Evolutionary conservation across 2,113 vertebrate genomes (phyloP), one percentile per base, ranked within the genome.

Genomic region (Indicator indicator): DNA sequence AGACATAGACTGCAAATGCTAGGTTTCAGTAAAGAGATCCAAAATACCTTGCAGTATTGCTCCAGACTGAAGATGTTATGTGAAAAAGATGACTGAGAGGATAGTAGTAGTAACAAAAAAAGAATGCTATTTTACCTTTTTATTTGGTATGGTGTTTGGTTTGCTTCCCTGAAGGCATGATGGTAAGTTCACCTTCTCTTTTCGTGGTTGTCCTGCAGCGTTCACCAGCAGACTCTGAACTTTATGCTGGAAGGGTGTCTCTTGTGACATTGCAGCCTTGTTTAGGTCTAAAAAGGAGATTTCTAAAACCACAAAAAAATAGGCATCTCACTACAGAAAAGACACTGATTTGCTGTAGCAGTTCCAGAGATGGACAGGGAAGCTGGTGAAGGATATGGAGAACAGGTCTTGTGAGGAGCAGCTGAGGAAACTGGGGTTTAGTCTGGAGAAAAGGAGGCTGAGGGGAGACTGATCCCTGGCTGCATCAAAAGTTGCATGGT

Each of bases 161-260:
- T 98, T 98, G 76, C 91, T 94, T 44, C 95, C 13, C 60, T 95
- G 96, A 95, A 99, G 90, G 24, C 95, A 98, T 26, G 76, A 36
- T 1, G 98, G 98, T 6, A 99, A 93, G 88, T 75, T 94, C 86
- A 98, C 97, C 96, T 96, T 98, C 32, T 97, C 93, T 93, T 90
- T 98, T 83, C 98, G 98, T 54, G 96, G 97, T 42, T 97, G 97
- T 86, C 98, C 98, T 13, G 96, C 93, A 65, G 96, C 98, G 84
- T 99, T 97, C 80, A 98, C 74, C n/a, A 92, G 69, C 86, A 98
- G 81, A 27, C 97, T 97, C 81, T 56, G 96, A 65, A 94, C 90
- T 67, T 95, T 93, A 33, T 8, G 48, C n/a, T 81, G 93, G 76
- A 95, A 13, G 1, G 83, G 59, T 40, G 9, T 21, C 24, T 23